These are phyloP conservation scores for Drosophila seguyi DNA, from an alignment of 1,140 invertebrate species.

Conservation along the genomic window DNA sequence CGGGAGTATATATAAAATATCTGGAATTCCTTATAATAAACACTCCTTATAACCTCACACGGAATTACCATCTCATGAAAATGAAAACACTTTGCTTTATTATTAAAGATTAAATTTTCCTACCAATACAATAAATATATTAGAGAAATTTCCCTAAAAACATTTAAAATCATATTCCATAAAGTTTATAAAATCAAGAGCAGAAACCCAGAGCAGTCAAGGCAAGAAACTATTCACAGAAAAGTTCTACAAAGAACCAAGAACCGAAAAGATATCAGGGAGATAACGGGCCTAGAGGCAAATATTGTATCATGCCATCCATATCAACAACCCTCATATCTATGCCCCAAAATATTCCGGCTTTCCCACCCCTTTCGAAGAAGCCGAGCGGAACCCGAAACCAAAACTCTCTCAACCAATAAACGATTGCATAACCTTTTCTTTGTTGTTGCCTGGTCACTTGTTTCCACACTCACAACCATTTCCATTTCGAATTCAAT, in stretches of 20 bases:
- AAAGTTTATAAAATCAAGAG: background rate
- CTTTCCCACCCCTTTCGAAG: conserved; percentile 20
- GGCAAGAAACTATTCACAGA: background rate
- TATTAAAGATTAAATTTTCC: background rate
- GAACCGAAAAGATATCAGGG: conserved; percentile 2
- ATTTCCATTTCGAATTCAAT: conserved; percentile 30
- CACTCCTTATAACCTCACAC: background rate
- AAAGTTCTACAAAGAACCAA: background rate
- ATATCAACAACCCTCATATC: conserved; percentile 17
- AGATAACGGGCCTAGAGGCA: conserved; percentile 8
- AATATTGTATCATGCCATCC: conserved; percentile 27
- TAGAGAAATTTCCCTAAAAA: background rate
- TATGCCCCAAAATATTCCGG: background rate
- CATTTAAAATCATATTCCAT: background rate
- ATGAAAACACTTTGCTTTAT: background rate
- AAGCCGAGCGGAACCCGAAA: conserved; percentile 36
- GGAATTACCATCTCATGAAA: background rate
- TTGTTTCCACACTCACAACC: conserved; percentile 9
- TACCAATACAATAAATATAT: background rate
- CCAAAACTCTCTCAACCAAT: conserved; percentile 31
- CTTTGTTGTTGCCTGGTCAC: conserved; percentile 17
- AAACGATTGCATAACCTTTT: conserved; percentile 44
- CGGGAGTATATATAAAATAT: background rate
- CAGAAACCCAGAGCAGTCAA: background rate
- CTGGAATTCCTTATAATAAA: background rate